These are phyloP conservation scores for Trogon melanurus DNA, from an alignment of 2,113 vertebrate species.

Conservation along the genomic window DNA sequence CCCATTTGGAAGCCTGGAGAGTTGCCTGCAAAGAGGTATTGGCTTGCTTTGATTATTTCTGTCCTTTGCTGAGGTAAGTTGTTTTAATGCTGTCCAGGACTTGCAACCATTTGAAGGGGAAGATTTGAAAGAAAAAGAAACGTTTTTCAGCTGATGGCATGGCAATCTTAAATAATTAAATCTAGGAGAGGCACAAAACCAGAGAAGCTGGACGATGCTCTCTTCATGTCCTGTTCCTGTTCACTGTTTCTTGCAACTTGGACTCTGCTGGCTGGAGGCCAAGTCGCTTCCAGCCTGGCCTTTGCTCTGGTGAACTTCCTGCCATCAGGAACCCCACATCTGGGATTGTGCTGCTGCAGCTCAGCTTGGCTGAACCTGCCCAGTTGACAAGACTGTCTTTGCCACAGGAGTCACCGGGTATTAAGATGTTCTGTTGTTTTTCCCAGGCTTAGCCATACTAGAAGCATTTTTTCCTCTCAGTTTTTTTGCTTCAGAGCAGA, in stretches of 20 bases:
- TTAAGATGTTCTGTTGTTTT: neutral
- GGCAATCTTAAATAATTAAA: constrained; percentile 4
- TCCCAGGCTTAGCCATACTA: neutral
- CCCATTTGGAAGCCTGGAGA: neutral
- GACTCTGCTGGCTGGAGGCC: neutral
- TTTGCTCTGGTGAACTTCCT: constrained; percentile 44
- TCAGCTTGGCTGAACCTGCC: neutral
- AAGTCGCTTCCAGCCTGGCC: neutral
- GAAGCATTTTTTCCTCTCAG: neutral
- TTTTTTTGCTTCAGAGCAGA: neutral
- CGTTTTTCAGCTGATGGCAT: neutral
- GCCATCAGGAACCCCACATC: neutral
- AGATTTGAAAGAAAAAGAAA: neutral
- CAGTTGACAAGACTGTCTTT: neutral
- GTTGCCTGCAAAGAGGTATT: neutral
- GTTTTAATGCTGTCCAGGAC: neutral
- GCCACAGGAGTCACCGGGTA: neutral
- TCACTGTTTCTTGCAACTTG: neutral
- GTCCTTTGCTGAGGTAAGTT: neutral
- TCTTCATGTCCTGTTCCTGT: constrained; percentile 21
- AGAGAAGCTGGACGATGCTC: neutral
- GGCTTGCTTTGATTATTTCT: constrained; percentile 17
- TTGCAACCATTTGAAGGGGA: neutral
- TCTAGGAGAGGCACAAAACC: neutral
- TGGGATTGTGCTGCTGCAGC: neutral